Evolutionary conservation across 2,797 vertebrate species (phyloP).

Genomic region (Rachycentron canadum): DNA sequence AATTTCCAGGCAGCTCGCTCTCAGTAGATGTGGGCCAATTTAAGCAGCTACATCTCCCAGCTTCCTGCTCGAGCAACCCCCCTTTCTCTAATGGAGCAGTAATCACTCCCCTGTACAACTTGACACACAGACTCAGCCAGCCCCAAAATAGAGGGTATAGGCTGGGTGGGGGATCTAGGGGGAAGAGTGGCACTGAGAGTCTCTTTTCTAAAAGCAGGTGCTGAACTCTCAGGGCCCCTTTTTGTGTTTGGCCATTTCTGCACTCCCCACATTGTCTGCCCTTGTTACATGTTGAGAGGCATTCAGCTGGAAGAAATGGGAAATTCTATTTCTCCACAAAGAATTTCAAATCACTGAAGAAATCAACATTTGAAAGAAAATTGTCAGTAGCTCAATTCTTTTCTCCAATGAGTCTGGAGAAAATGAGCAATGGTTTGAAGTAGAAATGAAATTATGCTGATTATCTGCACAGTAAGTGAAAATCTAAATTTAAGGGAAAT

Average conservation of each 20-base stretch:
- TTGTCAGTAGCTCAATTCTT: constrained; percentile 79
- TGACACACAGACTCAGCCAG: constrained; percentile 84
- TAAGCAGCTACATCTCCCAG: constrained; percentile 84
- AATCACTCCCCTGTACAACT: constrained; percentile 87
- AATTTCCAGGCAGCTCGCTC: constrained; percentile 83
- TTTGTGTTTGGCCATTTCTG: constrained; percentile 86
- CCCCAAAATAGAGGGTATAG: constrained; percentile 82
- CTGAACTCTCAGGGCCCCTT: constrained; percentile 84
- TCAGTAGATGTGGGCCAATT: constrained; percentile 83
- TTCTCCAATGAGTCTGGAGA: constrained; percentile 66
- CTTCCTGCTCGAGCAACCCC: constrained; percentile 77
- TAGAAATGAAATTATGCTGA: constrained; percentile 81
- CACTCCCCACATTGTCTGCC: constrained; percentile 83
- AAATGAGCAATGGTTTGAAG: constrained; percentile 76
- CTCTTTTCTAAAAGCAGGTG: constrained; percentile 86
- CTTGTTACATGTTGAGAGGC: constrained; percentile 87
- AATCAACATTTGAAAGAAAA: constrained; percentile 83
- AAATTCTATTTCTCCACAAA: constrained; percentile 84
- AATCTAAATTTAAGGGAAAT: constrained; percentile 65
- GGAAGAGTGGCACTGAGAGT: constrained; percentile 83
- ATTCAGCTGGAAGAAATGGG: constrained; percentile 84
- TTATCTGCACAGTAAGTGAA: constrained; percentile 73
- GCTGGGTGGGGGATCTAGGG: constrained; percentile 76
- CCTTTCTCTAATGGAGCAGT: constrained; percentile 83
- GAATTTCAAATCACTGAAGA: constrained; percentile 84